These are phyloP conservation scores for Macrotis lagotis DNA, from an alignment of 2,113 vertebrate genomes.

Conservation along the genomic window DNA sequence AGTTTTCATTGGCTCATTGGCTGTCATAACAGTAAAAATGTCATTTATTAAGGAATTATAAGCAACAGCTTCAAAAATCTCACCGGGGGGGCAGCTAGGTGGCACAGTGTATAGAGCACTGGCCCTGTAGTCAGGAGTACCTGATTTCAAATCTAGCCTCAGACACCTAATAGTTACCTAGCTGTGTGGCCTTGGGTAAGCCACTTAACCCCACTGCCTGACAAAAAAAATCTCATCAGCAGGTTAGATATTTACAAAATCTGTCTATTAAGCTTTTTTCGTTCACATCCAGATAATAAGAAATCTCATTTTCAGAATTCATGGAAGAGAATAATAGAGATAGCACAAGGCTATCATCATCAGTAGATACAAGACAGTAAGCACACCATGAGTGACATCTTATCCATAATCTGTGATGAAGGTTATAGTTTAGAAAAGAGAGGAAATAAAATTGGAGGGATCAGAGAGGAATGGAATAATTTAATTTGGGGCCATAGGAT, in stretches of 20 bases:
- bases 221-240: neutral
- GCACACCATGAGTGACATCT: slow-evolving; percentile 21
- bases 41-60: neutral
- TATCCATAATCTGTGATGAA: slow-evolving; percentile 32
- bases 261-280: slow-evolving; percentile 20
- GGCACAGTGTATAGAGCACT: no score
- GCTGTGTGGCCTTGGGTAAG: no score
- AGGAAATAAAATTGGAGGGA: neutral
- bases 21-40: neutral
- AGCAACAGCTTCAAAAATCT: slow-evolving; percentile 32
- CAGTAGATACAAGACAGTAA: slow-evolving; percentile 57
- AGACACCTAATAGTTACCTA: no score
- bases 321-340: slow-evolving; percentile 23
- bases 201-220: no score
- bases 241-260: neutral
- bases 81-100: no score
- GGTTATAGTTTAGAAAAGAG: slow-evolving; percentile 33
- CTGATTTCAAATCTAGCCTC: no score
- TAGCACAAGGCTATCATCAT: slow-evolving; percentile 38
- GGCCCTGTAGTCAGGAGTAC: no score
- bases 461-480: neutral
- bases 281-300: neutral
- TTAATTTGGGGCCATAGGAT: neutral
- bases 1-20: slow-evolving; percentile 47
- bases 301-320: slow-evolving; percentile 10